phyloP scores from a whole-genome alignment of 2,113 vertebrate genomes.

The Centropristis striata region DNA sequence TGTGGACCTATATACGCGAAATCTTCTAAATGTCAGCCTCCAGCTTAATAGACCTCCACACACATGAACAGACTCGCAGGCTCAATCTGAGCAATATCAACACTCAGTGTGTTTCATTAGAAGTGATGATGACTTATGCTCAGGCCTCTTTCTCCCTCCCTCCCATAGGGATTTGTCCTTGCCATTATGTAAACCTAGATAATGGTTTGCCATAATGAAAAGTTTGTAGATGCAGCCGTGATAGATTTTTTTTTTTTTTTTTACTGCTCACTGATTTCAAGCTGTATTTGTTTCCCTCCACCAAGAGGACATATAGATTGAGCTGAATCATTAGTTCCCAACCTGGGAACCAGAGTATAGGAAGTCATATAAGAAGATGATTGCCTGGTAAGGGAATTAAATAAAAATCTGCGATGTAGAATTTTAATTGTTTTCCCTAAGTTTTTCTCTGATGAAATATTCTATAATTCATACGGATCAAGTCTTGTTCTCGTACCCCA shows the following conservation, averaged over 20 bases:
- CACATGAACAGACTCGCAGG: not conserved
- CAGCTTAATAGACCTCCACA: not conserved
- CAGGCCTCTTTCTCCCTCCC: not conserved
- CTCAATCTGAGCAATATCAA: conserved; percentile 35
- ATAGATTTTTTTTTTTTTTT: not conserved
- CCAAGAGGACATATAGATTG: not conserved
- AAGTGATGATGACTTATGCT: conserved; percentile 8
- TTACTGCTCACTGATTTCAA: not conserved
- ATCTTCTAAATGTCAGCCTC: conserved; percentile 1
- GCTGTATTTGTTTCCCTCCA: not conserved
- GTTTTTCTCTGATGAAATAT: not conserved
- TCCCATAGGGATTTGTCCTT: conserved; percentile 5
- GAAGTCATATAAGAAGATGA: not conserved
- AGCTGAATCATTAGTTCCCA: too few relatives aligned
- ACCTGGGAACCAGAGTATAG: not conserved
- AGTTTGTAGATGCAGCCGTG: not conserved
- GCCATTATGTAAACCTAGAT: conserved; percentile 3
- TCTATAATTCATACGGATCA: too few relatives aligned
- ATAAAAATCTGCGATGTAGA: not conserved
- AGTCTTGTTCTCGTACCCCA: too few relatives aligned
- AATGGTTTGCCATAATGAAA: conserved; percentile 2
- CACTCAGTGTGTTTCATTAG: conserved; percentile 23
- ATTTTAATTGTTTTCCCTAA: not conserved
- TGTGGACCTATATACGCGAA: not conserved
- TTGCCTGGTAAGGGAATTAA: not conserved